A percentile compares a stretch with the other conserved stretches of the same genome.
Conservation (phyloP, 2,797 vertebrate species). For the Enteromius paludinosus region DNA sequence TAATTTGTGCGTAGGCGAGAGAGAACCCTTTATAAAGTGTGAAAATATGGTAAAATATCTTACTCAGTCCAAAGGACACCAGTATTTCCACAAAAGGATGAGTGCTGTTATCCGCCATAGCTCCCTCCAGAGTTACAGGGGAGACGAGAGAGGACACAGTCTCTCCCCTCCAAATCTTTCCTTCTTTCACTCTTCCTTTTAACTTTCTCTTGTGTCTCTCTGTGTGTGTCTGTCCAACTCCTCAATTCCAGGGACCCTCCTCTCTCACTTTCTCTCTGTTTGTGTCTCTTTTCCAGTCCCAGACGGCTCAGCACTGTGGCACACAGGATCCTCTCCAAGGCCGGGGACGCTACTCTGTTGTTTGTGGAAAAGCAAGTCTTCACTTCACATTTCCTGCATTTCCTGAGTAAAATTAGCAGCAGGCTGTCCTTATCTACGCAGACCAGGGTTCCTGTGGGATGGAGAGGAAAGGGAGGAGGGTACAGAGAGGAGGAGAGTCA, state of each 20-base stretch:
- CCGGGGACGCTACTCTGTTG: slow-evolving; percentile 75
- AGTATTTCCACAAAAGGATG: slow-evolving; percentile 82
- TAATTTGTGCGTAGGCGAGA: neutral
- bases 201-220: slow-evolving; percentile 65
- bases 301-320: slow-evolving; percentile 67
- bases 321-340: slow-evolving; percentile 70
- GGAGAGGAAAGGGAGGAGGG: slow-evolving; percentile 58
- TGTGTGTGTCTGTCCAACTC: slow-evolving; percentile 27
- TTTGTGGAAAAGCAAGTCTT: slow-evolving; percentile 92
- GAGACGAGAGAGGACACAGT: slow-evolving; percentile 65
- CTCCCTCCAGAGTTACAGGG: slow-evolving; percentile 71
- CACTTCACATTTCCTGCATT: slow-evolving; percentile 96
- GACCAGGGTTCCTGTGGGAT: slow-evolving; percentile 88
- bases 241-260: slow-evolving; percentile 26
- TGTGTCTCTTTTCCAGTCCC: slow-evolving; percentile 64
- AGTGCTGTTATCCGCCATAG: slow-evolving; percentile 88
- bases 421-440: slow-evolving; percentile 90
- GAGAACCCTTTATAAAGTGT: slow-evolving; percentile 43
- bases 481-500: slow-evolving; percentile 56
- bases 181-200: slow-evolving; percentile 63
- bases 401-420: slow-evolving; percentile 91
- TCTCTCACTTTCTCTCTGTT: slow-evolving; percentile 54
- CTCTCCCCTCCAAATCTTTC: slow-evolving; percentile 54
- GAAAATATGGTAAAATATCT: slow-evolving; percentile 71
- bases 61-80: slow-evolving; percentile 88